Conservation (phyloP, 92 coral and sea anemone genomes). For the Porites divaricata region DNA sequence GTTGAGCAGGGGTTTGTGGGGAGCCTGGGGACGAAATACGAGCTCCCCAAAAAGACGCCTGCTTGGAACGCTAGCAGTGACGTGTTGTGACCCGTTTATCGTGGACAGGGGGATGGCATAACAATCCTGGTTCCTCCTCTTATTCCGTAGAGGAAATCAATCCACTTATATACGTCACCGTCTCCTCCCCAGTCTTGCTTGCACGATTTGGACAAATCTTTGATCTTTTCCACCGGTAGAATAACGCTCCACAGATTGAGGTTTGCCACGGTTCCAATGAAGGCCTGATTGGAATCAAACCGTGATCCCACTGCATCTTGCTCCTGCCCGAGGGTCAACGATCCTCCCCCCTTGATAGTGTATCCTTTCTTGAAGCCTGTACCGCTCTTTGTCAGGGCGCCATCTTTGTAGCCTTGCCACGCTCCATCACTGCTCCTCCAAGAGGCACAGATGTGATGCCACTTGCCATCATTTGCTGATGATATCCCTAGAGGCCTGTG, state of each 20-base stretch:
- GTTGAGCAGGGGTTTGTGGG: too few species aligned
- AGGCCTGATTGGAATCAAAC: slow-evolving; percentile 76
- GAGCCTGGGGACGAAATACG: too few species aligned
- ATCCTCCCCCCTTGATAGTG: slow-evolving; percentile 78
- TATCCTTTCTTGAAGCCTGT: slow-evolving; percentile 63
- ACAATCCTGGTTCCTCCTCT: not conserved
- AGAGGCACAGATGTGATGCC: slow-evolving; percentile 93
- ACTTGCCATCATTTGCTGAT: slow-evolving; percentile 80
- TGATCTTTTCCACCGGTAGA: slow-evolving; percentile 59
- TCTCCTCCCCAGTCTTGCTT: not conserved
- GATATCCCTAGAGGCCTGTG: not conserved
- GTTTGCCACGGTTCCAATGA: slow-evolving; percentile 80
- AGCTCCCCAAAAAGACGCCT: too few species aligned
- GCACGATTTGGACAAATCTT: slow-evolving; percentile 74
- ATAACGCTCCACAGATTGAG: slow-evolving; percentile 75
- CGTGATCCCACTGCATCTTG: slow-evolving; percentile 84
- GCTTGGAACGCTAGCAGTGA: too few species aligned
- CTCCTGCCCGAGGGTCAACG: slow-evolving; percentile 83
- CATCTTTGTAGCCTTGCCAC: slow-evolving; percentile 86
- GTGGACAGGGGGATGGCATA: not conserved
- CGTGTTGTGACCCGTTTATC: too few species aligned
- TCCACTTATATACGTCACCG: not conserved
- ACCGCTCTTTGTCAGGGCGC: slow-evolving; percentile 6
- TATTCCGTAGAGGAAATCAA: not conserved
- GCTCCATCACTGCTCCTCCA: slow-evolving; percentile 80